Conservation (phyloP, 2,113 vertebrate species). For the Cochlearius cochlearius region DNA sequence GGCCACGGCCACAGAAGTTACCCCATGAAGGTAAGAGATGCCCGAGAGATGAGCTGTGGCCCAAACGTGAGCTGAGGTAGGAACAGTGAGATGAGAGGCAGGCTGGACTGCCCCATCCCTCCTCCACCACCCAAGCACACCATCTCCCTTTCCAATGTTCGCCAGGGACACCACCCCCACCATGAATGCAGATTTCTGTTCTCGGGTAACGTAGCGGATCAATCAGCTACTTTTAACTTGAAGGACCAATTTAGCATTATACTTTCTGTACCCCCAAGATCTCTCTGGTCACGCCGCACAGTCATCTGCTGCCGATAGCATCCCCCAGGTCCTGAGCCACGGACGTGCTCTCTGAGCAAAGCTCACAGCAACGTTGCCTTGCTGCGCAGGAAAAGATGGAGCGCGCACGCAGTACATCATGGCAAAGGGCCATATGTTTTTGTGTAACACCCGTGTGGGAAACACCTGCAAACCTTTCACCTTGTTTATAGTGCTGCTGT, state of each 20-base stretch:
- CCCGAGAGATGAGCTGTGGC: not conserved
- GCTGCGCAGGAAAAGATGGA: not conserved
- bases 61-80: not conserved
- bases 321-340: not conserved
- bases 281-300: accelerated
- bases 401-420: accelerated
- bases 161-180: not conserved
- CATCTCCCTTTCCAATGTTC: not conserved
- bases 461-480: conserved; percentile 59
- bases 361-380: not conserved
- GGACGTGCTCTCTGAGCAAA: accelerated
- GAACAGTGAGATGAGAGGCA: not conserved
- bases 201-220: accelerated
- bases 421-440: conserved; percentile 22
- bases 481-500: conserved; percentile 39
- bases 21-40: not conserved
- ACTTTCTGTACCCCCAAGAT: not conserved
- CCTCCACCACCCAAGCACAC: not conserved
- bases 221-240: not conserved
- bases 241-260: not conserved
- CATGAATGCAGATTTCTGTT: not conserved
- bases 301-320: not conserved
- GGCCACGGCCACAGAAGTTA: not conserved
- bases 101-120: accelerated
- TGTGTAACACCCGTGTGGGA: not conserved